Conservation (phyloP, 2,113 vertebrate genomes). For the Sinocyclocheilus grahami region DNA sequence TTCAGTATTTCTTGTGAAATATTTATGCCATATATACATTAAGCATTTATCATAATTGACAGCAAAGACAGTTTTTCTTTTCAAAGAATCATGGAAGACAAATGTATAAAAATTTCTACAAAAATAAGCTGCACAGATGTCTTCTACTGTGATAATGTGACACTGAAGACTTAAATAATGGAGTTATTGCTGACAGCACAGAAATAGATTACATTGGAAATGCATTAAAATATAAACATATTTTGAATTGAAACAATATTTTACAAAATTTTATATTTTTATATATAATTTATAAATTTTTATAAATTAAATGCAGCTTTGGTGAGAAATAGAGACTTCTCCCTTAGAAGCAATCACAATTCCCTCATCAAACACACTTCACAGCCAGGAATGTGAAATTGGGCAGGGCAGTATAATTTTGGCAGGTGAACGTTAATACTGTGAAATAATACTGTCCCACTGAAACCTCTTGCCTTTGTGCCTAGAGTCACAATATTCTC, state of each 20-base stretch:
- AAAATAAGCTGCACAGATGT: neutral
- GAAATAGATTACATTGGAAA: neutral
- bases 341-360: neutral
- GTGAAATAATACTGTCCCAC: neutral
- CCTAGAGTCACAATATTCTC: neutral
- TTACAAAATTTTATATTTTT: neutral
- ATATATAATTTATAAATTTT: too few species aligned
- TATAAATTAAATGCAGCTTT: too few species aligned
- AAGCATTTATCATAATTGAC: too few species aligned
- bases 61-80: too few species aligned
- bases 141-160: neutral
- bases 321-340: too few species aligned
- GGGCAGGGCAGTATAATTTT: too few species aligned
- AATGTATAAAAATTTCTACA: neutral
- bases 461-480: conserved; percentile 9
- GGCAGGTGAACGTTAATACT: neutral
- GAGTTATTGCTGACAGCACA: neutral
- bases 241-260: neutral
- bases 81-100: neutral
- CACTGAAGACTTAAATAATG: neutral
- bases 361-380: neutral
- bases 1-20: too few species aligned
- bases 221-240: neutral
- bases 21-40: too few species aligned
- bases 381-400: neutral